Conservation (phyloP, 2,113 vertebrate species). For the Pollimyrus isidori region DNA sequence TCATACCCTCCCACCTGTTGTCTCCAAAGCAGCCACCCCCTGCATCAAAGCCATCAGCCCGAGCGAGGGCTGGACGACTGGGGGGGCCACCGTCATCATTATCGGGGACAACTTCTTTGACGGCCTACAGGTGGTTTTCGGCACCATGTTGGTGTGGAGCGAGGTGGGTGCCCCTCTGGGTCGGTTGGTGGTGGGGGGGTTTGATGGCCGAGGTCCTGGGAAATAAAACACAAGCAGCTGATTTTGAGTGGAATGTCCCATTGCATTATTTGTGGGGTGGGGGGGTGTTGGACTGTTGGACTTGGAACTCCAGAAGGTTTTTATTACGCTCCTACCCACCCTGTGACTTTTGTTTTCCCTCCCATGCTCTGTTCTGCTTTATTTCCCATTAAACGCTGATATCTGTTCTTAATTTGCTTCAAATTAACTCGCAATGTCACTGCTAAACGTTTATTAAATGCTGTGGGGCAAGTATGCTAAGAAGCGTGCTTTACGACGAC, state of each 20-base stretch:
- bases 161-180: slow-evolving; percentile 62
- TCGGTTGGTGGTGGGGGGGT: background rate
- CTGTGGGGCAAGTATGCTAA: background rate
- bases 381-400: background rate
- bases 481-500: background rate
- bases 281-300: background rate
- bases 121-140: slow-evolving; percentile 88
- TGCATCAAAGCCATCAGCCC: slow-evolving; percentile 96
- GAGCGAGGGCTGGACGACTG: slow-evolving; percentile 90
- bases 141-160: slow-evolving; percentile 90
- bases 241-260: background rate
- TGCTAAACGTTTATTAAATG: slow-evolving; percentile 7
- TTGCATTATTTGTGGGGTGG: background rate
- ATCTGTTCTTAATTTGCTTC: slow-evolving; percentile 3
- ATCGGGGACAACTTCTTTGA: slow-evolving; percentile 97
- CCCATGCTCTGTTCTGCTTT: background rate
- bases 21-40: slow-evolving; percentile 81
- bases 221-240: background rate
- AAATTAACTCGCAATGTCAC: background rate
- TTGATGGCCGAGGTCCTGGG: background rate
- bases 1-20: slow-evolving; percentile 33
- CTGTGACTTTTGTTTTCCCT: background rate
- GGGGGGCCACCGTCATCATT: slow-evolving; percentile 89
- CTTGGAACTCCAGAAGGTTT: background rate
- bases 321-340: background rate